phyloP scores from a whole-genome alignment of 2,797 vertebrate species.

The Neoniphon sammara region DNA sequence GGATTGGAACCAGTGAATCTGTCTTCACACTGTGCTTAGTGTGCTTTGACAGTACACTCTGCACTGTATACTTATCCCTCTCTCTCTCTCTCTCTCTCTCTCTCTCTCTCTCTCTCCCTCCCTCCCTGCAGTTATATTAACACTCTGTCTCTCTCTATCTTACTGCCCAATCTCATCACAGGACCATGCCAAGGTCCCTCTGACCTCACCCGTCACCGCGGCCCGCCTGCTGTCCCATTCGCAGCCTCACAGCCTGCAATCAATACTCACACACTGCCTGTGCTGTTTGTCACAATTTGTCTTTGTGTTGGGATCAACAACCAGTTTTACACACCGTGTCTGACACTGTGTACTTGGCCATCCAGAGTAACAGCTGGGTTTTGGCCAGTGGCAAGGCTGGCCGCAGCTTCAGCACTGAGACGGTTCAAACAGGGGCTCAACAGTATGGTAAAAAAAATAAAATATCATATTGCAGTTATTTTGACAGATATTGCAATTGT shows the following conservation, averaged over 20 bases:
- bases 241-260: slow-evolving; percentile 37
- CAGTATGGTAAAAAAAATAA: no score
- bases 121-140: neutral
- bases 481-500: no score
- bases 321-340: slow-evolving; percentile 21
- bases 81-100: neutral
- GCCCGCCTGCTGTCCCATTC: neutral
- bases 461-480: no score
- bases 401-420: neutral
- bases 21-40: no score
- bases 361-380: neutral
- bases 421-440: no score
- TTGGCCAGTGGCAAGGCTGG: neutral
- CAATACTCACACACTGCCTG: slow-evolving; percentile 31
- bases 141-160: neutral
- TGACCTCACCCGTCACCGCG: slow-evolving; percentile 52
- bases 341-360: slow-evolving; percentile 6
- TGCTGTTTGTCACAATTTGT: slow-evolving; percentile 48
- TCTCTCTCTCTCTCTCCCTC: neutral
- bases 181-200: slow-evolving; percentile 15
- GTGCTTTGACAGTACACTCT: no score
- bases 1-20: no score
- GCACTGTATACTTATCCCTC: neutral
- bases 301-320: slow-evolving; percentile 33
- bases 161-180: slow-evolving; percentile 25